These are phyloP conservation scores for Leguminivora glycinivorella DNA, from an alignment of 1,140 invertebrate genomes.

Conservation along the genomic window DNA sequence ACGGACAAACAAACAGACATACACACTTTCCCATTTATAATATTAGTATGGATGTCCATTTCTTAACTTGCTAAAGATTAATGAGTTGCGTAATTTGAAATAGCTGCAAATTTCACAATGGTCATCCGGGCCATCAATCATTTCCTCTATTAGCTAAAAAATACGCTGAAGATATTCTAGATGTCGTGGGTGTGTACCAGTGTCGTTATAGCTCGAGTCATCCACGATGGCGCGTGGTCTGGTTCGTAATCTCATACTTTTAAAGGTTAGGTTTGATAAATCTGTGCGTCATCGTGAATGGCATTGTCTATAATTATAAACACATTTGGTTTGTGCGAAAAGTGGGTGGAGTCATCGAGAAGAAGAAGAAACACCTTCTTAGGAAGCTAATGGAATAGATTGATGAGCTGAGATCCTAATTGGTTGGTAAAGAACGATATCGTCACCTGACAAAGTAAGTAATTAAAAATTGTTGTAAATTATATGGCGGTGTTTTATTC, in stretches of 20 bases:
- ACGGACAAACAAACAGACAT: no score
- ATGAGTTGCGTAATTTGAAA: not conserved
- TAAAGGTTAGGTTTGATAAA: no score
- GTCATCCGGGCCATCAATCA: constrained; percentile 55
- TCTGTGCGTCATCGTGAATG: no score
- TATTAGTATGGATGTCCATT: no score
- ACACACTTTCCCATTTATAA: no score
- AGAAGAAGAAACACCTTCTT: constrained; percentile 51
- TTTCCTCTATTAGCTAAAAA: constrained; percentile 63
- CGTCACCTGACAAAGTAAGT: constrained; percentile 15
- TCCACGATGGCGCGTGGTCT: no score
- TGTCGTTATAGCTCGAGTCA: no score
- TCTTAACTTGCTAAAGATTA: constrained; percentile 8
- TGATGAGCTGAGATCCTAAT: constrained; percentile 45
- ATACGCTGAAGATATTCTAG: constrained; percentile 54
- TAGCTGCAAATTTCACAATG: not conserved
- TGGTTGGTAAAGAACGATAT: not conserved
- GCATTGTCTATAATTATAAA: no score
- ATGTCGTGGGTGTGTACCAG: constrained; percentile 60
- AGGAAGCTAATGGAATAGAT: constrained; percentile 61
- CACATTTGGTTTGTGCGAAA: constrained; percentile 67
- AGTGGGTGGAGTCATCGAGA: constrained; percentile 53
- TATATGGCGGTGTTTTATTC: not conserved
- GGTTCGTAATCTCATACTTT: no score
- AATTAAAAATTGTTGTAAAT: not conserved